Percentiles rank a stretch among this genome's conserved stretches.
phyloP scores from a whole-genome alignment of 2,113 vertebrate genomes.

The Fukomys damarensis region DNA sequence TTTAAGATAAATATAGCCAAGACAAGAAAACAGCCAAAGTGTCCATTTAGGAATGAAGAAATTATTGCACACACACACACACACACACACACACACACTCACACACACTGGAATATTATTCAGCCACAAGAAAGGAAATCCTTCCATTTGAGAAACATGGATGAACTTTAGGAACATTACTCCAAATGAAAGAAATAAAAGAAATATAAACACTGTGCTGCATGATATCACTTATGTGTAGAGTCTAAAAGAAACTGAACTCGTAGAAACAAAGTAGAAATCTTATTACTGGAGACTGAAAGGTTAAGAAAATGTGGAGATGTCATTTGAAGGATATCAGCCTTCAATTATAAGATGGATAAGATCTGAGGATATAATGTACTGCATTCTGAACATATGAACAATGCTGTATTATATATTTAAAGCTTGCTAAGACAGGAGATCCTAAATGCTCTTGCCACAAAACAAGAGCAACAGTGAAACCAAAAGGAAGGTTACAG shows the following conservation, averaged over 20 bases:
- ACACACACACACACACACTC: neutral
- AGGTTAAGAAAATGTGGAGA: neutral
- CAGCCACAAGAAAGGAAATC: neutral
- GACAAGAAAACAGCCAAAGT: neutral
- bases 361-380: neutral
- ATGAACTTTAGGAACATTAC: neutral
- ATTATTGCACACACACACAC: neutral
- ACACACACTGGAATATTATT: neutral
- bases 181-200: neutral
- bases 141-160: neutral
- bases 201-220: neutral
- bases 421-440: neutral
- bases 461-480: neutral
- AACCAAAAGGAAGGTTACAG: neutral
- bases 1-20: neutral
- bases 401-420: neutral
- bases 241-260: neutral
- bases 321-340: neutral
- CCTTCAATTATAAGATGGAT: neutral
- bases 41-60: neutral
- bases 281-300: rapidly evolving
- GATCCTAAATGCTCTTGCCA: neutral
- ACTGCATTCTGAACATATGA: neutral
- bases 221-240: neutral
- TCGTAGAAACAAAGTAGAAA: neutral